phyloP scores from a whole-genome alignment of 2,113 vertebrate species.

The Sinosuthora webbiana region DNA sequence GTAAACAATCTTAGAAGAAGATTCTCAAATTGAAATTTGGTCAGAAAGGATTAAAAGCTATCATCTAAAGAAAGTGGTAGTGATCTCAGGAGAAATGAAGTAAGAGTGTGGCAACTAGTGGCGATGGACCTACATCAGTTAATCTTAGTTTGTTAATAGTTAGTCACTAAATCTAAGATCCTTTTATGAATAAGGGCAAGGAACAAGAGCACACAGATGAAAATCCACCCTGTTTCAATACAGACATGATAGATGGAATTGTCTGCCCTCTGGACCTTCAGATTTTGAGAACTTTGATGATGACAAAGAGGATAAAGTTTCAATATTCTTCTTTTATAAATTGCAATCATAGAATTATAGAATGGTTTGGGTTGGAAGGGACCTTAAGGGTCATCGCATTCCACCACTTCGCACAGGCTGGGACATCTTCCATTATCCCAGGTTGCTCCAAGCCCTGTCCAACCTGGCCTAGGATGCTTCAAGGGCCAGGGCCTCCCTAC shows the following conservation, averaged over 20 bases:
- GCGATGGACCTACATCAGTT: background rate
- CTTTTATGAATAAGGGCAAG: background rate
- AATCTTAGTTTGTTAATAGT: background rate
- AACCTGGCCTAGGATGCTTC: background rate
- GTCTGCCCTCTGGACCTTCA: background rate
- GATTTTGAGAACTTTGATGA: background rate
- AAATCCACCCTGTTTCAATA: background rate
- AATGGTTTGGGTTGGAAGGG: background rate
- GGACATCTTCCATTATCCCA: background rate
- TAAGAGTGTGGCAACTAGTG: background rate
- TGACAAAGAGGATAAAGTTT: background rate
- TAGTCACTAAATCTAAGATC: background rate
- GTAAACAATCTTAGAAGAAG: background rate
- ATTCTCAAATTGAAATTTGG: background rate
- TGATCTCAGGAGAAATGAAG: background rate
- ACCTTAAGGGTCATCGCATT: background rate
- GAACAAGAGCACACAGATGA: background rate
- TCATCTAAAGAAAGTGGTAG: background rate
- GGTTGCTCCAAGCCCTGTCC: background rate
- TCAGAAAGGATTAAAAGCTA: background rate
- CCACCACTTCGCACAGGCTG: background rate
- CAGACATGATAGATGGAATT: background rate
- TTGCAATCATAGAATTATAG: background rate
- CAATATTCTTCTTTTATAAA: background rate
- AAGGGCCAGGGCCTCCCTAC: background rate